A percentile compares a stretch with the other conserved stretches of the same genome.
These are phyloP conservation scores for Crotophaga sulcirostris DNA, from an alignment of 2,113 vertebrate species.

Conservation along the genomic window DNA sequence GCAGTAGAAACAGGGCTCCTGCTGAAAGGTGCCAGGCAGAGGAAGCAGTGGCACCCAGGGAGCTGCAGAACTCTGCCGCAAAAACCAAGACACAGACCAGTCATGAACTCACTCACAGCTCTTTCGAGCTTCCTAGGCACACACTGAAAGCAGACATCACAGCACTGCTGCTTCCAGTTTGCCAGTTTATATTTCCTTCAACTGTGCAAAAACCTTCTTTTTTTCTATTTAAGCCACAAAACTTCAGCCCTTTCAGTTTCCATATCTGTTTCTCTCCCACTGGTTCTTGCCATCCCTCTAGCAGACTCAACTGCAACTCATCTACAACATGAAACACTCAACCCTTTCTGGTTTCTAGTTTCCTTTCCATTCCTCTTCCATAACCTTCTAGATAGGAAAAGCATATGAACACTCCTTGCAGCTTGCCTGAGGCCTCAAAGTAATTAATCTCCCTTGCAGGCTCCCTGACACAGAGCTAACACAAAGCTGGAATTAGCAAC, in stretches of 20 bases:
- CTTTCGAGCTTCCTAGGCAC: neutral
- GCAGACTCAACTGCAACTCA: neutral
- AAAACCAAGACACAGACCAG: neutral
- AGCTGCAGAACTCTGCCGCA: neutral
- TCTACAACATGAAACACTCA: neutral
- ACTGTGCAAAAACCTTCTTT: constrained; percentile 33
- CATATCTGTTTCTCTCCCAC: constrained; percentile 29
- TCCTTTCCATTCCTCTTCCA: neutral
- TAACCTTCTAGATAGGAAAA: neutral
- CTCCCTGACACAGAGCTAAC: neutral
- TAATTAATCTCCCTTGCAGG: neutral
- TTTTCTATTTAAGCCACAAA: constrained; percentile 52
- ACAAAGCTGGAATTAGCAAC: neutral
- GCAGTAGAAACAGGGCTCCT: constrained; percentile 49
- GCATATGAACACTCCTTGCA: neutral
- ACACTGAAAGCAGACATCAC: neutral
- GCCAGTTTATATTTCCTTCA: constrained; percentile 1
- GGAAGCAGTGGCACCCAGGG: neutral
- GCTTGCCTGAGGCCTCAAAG: neutral
- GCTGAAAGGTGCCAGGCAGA: constrained; percentile 45
- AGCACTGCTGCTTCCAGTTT: neutral
- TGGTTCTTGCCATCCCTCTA: constrained; percentile 39
- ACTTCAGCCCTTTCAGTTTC: constrained; percentile 41
- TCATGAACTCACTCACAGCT: neutral
- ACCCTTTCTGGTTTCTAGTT: neutral